Conservation (phyloP, 2,888 invertebrate species). For the Hyalella azteca region DNA sequence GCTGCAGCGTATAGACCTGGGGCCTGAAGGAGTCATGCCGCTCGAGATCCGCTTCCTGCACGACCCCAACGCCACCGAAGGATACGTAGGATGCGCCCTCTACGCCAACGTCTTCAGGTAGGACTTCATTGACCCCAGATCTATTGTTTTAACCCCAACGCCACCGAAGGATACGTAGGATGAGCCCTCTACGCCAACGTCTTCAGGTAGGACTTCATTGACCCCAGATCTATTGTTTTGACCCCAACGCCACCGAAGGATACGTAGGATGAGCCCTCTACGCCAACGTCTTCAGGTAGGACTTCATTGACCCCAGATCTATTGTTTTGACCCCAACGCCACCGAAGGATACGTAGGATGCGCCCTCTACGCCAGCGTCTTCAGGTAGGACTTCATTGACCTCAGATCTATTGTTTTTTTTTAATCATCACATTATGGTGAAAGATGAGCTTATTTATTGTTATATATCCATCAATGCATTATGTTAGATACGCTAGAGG, state of each 20-base stretch:
- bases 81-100: slow-evolving; percentile 88
- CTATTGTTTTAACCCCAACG: no score
- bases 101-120: slow-evolving; percentile 76
- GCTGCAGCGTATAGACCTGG: slow-evolving; percentile 84
- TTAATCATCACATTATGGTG: no score
- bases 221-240: no score
- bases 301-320: no score
- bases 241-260: slow-evolving; percentile 82
- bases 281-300: slow-evolving; percentile 76
- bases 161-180: slow-evolving; percentile 86
- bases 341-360: slow-evolving; percentile 89
- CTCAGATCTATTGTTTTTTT: no score
- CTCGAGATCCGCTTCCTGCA: slow-evolving; percentile 93
- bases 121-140: no score
- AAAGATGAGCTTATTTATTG: no score
- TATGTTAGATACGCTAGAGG: no score
- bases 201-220: no score
- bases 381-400: no score
- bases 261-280: slow-evolving; percentile 88
- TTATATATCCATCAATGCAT: no score
- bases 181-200: slow-evolving; percentile 82
- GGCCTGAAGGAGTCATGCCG: slow-evolving; percentile 83
- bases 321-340: no score
- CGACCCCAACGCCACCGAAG: slow-evolving; percentile 82
- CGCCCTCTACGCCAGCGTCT: slow-evolving; percentile 80